A percentile compares a stretch with the other conserved stretches of the same genome.
Evolutionary conservation across 2,797 vertebrate species (phyloP).

Genomic region (Sarcoramphus papa): DNA sequence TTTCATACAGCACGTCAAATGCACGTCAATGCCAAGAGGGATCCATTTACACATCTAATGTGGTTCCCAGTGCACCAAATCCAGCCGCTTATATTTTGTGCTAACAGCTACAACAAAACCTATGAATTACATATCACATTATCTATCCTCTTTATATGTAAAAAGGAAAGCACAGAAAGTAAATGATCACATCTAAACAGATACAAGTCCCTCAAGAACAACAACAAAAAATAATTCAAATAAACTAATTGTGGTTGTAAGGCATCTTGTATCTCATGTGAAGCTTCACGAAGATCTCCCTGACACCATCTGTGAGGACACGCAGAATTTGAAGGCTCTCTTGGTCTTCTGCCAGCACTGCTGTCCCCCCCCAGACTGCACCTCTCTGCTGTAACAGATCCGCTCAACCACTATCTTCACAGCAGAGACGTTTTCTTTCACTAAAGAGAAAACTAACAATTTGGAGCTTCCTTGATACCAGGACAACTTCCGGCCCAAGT

Average conservation of each 20-base stretch:
- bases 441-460: neutral
- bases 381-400: neutral
- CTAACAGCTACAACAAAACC: neutral
- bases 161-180: neutral
- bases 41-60: neutral
- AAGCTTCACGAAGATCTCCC: neutral
- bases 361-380: neutral
- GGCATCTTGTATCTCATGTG: neutral
- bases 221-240: neutral
- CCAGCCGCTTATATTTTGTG: neutral
- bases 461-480: neutral
- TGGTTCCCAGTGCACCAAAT: neutral
- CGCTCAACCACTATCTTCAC: neutral
- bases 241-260: neutral
- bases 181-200: neutral
- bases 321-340: neutral
- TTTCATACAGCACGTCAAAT: neutral
- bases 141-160: neutral
- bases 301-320: neutral
- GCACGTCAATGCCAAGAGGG: neutral
- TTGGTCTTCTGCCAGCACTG: neutral
- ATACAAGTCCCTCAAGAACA: neutral
- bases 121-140: rapidly evolving
- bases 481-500: neutral
- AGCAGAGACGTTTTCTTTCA: too few relatives aligned